phyloP scores from a whole-genome alignment of 1,140 invertebrate species.

The Ephestia elutella region DNA sequence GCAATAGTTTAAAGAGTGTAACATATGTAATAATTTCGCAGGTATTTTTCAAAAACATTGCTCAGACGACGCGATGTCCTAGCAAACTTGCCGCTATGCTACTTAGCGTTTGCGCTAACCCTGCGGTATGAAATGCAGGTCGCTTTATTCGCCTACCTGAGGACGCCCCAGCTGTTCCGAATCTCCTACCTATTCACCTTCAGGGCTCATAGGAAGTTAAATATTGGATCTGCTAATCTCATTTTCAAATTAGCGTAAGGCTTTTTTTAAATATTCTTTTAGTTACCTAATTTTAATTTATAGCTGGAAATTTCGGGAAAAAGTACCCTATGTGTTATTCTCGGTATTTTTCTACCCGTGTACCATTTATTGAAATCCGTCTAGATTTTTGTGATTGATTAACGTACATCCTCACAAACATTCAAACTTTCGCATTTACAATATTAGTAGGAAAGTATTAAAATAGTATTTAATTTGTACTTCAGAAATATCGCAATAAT shows the following conservation, averaged over 20 bases:
- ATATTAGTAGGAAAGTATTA: too few relatives aligned
- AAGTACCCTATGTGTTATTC: too few relatives aligned
- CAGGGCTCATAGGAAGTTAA: constrained; percentile 52
- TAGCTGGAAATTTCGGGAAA: too few relatives aligned
- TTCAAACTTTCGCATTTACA: too few relatives aligned
- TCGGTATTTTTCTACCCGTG: too few relatives aligned
- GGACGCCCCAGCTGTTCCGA: constrained; percentile 59
- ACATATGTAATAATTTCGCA: constrained; percentile 28
- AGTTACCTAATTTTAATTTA: background rate
- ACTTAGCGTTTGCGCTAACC: constrained; percentile 45
- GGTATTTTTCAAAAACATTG: constrained; percentile 56
- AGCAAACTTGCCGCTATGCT: constrained; percentile 55
- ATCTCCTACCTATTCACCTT: constrained; percentile 66
- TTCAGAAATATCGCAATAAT: constrained; percentile 56
- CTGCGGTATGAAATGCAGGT: constrained; percentile 31
- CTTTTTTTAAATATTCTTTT: background rate
- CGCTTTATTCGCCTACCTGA: constrained; percentile 51
- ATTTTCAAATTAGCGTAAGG: constrained; percentile 66
- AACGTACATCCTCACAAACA: too few relatives aligned
- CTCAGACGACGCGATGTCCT: constrained; percentile 60
- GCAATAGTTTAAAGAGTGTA: too few relatives aligned
- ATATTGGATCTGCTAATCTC: constrained; percentile 56
- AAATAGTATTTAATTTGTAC: constrained; percentile 4
- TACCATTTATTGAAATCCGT: too few relatives aligned
- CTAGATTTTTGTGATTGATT: too few relatives aligned